Evolutionary conservation across 2,113 vertebrate genomes (phyloP), one percentile per base, ranked within the genome.

Genomic region (Cryptoleucopteryx plumbea): DNA sequence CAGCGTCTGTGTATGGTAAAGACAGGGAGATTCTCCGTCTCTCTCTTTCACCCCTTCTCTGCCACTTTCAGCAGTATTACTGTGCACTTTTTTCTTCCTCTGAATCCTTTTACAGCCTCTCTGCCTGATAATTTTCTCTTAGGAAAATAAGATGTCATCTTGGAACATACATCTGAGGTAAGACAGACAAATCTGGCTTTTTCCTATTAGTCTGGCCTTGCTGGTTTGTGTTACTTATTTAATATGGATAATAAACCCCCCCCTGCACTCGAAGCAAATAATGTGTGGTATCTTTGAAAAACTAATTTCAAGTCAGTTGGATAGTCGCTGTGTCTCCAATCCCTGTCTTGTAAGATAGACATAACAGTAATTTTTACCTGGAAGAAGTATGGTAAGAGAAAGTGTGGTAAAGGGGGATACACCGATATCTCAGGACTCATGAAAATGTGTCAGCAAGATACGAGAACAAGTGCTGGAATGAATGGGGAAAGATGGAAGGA

Each of bases 361-460:
- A 0, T 16, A 48, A 34, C 21, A n/a, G 20, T 55, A 26, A 11
- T 71, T 94, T 73, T 84, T 63, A 36, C 31, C 3, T 53, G 17
- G 19, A 47, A 6, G 21, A 75, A 62, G 5, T 62, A 25, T n/a
- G 38, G 19, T 83, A 52, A 66, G 40, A 88, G 50, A 29, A 82
- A 59, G 11, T 48, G 23, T 40, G 27, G 42, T 75, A 52, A 62
- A 50, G 45, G 18, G 21, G 7, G 9, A 9, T 59, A 26, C 8
- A 14, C 19, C 0, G 1, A 0, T 48, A 34, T 68, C 34, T 77
- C 20, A 27, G 55, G 19, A 55, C 25, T 65, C 4, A 2, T 38
- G 59, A 53, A 77, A 86, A 45, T 58, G 16, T 55, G 15, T 62
- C 38, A 26, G 42, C 32, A 58, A 63, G 43, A 32, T 85, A 19